Percentiles rank a stretch among this genome's conserved stretches.
Conservation (phyloP, 2,797 vertebrate genomes). For the Crenuchus spilurus region DNA sequence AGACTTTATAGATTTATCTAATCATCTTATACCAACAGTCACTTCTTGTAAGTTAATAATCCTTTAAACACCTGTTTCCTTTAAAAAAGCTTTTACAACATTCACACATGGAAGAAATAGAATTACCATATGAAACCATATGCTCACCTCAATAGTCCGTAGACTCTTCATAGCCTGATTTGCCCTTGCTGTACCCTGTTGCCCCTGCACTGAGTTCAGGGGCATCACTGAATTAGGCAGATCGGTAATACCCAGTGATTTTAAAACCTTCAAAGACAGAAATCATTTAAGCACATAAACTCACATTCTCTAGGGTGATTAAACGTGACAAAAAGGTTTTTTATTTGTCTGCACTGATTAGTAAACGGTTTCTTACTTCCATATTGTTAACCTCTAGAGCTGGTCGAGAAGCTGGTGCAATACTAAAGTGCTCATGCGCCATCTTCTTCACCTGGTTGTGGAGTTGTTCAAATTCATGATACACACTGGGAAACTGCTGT, state of each 20-base stretch:
- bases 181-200: conserved; percentile 42
- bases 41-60: too few relatives aligned
- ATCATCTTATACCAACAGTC: too few relatives aligned
- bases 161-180: conserved; percentile 44
- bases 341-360: not conserved
- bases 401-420: conserved; percentile 68
- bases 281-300: not conserved
- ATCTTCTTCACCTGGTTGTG: conserved; percentile 86
- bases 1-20: too few relatives aligned
- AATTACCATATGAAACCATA: not conserved
- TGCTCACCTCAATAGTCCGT: conserved; percentile 42
- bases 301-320: not conserved
- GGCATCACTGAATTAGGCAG: conserved; percentile 71
- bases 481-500: conserved; percentile 87
- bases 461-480: conserved; percentile 90
- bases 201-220: conserved; percentile 54
- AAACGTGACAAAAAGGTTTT: not conserved
- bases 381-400: conserved; percentile 84
- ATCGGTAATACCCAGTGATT: conserved; percentile 86
- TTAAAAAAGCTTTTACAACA: too few relatives aligned
- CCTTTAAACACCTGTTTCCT: too few relatives aligned
- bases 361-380: conserved; percentile 75
- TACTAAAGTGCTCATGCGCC: conserved; percentile 86
- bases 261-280: conserved; percentile 80
- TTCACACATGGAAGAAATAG: too few relatives aligned